Percentiles rank a stretch among this genome's conserved stretches.
phyloP scores from a whole-genome alignment of 2,888 invertebrate genomes.

The Cataglyphis rosenhaueri region DNA sequence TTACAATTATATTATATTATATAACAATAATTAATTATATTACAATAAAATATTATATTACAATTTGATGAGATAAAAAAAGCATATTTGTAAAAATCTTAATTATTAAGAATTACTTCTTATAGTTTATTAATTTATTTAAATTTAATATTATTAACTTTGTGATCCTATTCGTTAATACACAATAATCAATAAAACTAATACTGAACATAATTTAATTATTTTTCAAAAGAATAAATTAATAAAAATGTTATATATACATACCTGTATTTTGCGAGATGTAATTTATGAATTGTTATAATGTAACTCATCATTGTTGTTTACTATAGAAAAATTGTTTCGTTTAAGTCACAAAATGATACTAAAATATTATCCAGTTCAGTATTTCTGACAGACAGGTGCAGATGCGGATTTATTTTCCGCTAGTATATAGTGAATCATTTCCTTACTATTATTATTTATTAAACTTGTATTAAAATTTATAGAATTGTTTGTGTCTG shows the following conservation, averaged over 20 bases:
- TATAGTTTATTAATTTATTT: slow-evolving; percentile 1
- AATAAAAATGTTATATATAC: not conserved
- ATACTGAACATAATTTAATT: not conserved
- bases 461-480: not conserved
- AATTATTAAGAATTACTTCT: not conserved
- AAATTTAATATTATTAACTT: not conserved
- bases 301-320: not conserved
- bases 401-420: not conserved
- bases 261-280: slow-evolving; percentile 1
- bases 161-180: not conserved
- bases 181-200: not conserved
- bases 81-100: not conserved
- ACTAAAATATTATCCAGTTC: not conserved
- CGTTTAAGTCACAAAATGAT: not conserved
- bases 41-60: not conserved
- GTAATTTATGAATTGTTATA: not conserved
- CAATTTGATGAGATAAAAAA: not conserved
- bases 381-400: not conserved
- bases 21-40: too few relatives aligned
- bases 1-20: too few relatives aligned
- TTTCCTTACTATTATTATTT: not conserved
- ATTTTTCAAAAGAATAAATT: not conserved
- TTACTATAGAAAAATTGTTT: not conserved
- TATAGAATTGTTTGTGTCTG: not conserved
- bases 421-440: not conserved